phyloP scores from a whole-genome alignment of 2,113 vertebrate species.

The Cyprinodon variegatus region DNA sequence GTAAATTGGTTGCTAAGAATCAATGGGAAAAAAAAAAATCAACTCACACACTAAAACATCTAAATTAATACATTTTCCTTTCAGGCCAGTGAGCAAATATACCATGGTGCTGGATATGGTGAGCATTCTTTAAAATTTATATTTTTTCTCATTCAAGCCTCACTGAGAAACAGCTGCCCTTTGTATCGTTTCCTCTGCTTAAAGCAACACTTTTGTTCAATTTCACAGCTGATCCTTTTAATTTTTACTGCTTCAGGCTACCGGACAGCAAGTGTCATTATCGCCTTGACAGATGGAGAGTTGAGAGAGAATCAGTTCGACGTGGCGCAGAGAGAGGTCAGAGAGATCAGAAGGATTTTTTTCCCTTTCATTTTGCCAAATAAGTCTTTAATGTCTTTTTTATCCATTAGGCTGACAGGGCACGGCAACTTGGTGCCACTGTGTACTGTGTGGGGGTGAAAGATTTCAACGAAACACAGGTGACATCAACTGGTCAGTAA shows the following conservation, averaged over 20 bases:
- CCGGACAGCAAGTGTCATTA: conserved; percentile 96
- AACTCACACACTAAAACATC: conserved; percentile 1
- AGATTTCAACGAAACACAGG: conserved; percentile 99
- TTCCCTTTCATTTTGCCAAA: not conserved
- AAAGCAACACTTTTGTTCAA: not conserved
- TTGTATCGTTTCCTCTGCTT: too few species aligned
- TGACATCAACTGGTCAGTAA: conserved; percentile 51
- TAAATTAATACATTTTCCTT: conserved; percentile 52
- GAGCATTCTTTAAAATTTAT: conserved; percentile 55
- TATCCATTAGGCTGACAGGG: conserved; percentile 86
- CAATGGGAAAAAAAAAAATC: conserved; percentile 7
- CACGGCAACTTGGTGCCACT: conserved; percentile 91
- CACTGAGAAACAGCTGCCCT: not conserved
- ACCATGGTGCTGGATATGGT: conserved; percentile 93
- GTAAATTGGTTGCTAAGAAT: conserved; percentile 75
- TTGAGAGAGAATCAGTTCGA: conserved; percentile 94
- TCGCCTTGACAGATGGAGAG: conserved; percentile 95
- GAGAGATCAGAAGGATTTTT: not conserved
- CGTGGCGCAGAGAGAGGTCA: conserved; percentile 92
- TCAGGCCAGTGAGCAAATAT: conserved; percentile 98
- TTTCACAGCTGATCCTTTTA: not conserved
- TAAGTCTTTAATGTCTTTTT: conserved; percentile 1
- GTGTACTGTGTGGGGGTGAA: conserved; percentile 98
- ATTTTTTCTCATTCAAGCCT: not conserved
- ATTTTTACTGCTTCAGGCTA: conserved; percentile 80